Evolutionary conservation across 2,113 vertebrate species (phyloP).

Genomic region (Xenopus borealis): DNA sequence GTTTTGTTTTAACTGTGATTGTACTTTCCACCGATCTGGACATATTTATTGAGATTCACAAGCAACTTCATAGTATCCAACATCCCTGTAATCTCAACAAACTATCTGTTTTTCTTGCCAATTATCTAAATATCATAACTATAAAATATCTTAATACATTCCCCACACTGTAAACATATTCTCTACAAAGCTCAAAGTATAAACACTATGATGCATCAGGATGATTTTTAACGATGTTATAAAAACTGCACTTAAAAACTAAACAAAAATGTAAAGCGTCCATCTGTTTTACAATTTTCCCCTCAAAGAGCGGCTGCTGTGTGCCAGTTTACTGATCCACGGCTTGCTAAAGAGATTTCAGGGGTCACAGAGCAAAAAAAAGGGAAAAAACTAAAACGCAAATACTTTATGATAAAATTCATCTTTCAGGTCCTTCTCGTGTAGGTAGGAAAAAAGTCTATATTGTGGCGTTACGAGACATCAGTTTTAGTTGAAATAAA

Average conservation of each 20-base stretch:
- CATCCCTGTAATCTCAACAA: constrained; percentile 79
- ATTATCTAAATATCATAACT: constrained; percentile 87
- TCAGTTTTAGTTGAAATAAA: no score
- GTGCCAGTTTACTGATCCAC: constrained; percentile 79
- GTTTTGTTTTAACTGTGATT: constrained; percentile 82
- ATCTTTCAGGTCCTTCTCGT: constrained; percentile 57
- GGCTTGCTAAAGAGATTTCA: constrained; percentile 79
- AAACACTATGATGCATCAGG: constrained; percentile 74
- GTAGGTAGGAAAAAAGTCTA: constrained; percentile 6
- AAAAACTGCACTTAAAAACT: constrained; percentile 80
- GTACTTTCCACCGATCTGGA: constrained; percentile 81
- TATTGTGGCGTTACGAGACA: no score
- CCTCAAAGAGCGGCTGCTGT: constrained; percentile 73
- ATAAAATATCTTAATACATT: constrained; percentile 84
- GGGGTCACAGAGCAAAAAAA: constrained; percentile 71
- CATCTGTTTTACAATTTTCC: constrained; percentile 85
- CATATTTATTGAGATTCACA: constrained; percentile 81
- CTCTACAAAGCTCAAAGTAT: constrained; percentile 75
- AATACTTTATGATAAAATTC: no score
- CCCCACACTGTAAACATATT: constrained; percentile 79
- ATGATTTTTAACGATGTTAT: constrained; percentile 78
- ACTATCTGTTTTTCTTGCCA: constrained; percentile 78
- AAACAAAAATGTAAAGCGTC: constrained; percentile 83
- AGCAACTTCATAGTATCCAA: constrained; percentile 77
- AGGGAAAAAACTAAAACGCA: constrained; percentile 8